Conservation (phyloP, 2,113 vertebrate genomes). For the Heterochromis multidens region DNA sequence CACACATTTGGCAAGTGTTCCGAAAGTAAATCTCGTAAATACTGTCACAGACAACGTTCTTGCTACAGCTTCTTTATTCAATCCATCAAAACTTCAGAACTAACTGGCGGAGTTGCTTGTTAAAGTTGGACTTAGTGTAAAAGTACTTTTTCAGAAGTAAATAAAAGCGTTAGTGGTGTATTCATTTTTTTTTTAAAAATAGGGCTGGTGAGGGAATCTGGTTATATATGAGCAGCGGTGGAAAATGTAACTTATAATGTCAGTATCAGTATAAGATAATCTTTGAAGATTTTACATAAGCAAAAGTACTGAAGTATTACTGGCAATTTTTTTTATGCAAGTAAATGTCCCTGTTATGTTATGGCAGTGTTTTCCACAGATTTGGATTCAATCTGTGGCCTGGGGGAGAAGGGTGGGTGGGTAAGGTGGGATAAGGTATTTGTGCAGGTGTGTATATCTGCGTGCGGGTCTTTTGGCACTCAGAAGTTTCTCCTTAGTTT, state of each 20-base stretch:
- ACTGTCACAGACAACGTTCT: slow-evolving; percentile 10
- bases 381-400: neutral
- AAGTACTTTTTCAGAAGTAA: neutral
- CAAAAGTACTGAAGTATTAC: no score
- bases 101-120: slow-evolving; percentile 8
- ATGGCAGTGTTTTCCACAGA: neutral
- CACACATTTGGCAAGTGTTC: slow-evolving; percentile 42
- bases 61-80: neutral
- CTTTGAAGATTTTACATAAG: neutral
- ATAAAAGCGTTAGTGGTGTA: neutral
- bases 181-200: no score
- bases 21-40: slow-evolving; percentile 45
- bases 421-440: neutral
- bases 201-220: no score
- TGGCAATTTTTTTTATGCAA: neutral
- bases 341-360: neutral
- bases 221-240: neutral
- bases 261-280: no score
- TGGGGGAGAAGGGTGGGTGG: neutral
- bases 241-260: neutral
- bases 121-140: slow-evolving; percentile 8
- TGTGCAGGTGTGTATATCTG: neutral
- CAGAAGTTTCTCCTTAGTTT: neutral
- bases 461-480: neutral
- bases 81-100: slow-evolving; percentile 18